Base-by-base conservation (phyloP, 2,888 invertebrate genomes). In the Amphipyra berbera region DNA sequence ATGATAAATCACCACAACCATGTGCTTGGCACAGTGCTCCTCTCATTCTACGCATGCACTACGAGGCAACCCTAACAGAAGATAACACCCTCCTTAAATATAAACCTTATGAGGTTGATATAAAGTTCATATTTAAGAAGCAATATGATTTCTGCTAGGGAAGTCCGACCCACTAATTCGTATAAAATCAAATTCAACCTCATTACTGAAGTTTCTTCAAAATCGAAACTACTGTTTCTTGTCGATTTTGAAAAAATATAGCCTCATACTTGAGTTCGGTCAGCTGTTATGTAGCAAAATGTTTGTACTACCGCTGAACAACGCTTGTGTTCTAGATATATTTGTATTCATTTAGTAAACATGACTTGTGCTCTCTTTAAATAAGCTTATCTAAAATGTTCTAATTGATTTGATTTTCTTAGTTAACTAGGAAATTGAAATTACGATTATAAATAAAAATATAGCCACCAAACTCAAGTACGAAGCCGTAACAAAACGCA, bases 31-130 rank as follows among this genome's bases (percentile, higher is more conserved):
- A 90, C 92, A 88, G 93, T 92, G 91, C 91, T 88, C 81, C 79
- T 86, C 84, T 86, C 77, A 73, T 74, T 57, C 92, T 94, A 93
- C 90, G 76, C 94, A 94, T 94, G 94, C 94, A 94, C 91, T 93
- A 94, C 86, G 73, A 76, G 76, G 74, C 86, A 79, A 68, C 77
- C 78, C 81, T 76, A 62, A 68, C 52, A 67, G 64, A 78, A 79
- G 53, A 54, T 2, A 66, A 30, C 15, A 44, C 47, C 45, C 58
- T 57, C 47, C 53, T 37, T 33, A 66, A 73, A 77, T 78, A 78
- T 72, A 53, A 74, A 79, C 75, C 61, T 65, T 69, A 69, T 35
- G 0, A 10, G 3, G 2, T 35, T 3, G 5, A n/a, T 0, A 64
- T 75, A 65, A 80, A 73, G 78, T 66, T 33, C 30, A 75, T 57